A percentile compares a stretch with the other conserved stretches of the same genome.
These are phyloP conservation scores for Cricetomys ansorgei DNA, from an alignment of 2,113 vertebrate species.

Conservation along the genomic window DNA sequence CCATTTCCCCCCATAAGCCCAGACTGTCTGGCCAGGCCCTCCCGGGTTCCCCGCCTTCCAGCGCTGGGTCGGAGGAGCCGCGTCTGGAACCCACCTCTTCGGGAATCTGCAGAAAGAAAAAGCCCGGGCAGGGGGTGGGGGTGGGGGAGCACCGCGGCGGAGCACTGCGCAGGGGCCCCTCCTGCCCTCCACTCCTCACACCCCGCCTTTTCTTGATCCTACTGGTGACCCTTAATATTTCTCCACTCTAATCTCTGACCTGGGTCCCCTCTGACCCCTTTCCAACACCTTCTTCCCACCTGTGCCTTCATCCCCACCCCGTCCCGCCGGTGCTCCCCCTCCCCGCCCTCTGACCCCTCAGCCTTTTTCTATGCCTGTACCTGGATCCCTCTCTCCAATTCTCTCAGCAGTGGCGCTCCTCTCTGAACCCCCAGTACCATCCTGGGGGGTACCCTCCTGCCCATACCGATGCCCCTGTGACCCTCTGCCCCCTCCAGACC, in stretches of 20 bases:
- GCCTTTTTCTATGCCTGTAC: not conserved
- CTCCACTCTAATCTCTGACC: not conserved
- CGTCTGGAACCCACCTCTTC: slow-evolving; percentile 75
- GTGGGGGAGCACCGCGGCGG: accelerated
- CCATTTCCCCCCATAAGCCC: no score
- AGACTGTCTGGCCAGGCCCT: not conserved
- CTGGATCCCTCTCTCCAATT: not conserved
- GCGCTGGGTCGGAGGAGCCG: not conserved
- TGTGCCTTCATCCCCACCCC: not conserved
- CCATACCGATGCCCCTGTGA: accelerated
- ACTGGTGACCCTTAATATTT: not conserved
- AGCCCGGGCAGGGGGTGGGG: accelerated
- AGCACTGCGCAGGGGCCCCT: not conserved
- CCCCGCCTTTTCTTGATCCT: not conserved
- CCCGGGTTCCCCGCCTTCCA: not conserved
- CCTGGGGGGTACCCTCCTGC: no score
- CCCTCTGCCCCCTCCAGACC: accelerated
- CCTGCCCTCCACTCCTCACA: not conserved
- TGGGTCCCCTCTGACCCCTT: not conserved
- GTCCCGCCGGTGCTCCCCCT: no score
- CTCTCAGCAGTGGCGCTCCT: not conserved
- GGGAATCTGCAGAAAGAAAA: slow-evolving; percentile 74
- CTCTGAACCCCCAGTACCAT: not conserved
- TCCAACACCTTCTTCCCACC: no score
- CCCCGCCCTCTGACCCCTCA: not conserved